Percentiles rank a stretch among this genome's conserved stretches.
Evolutionary conservation across 1,140 invertebrate genomes (phyloP).

Genomic region (Diprion similis): DNA sequence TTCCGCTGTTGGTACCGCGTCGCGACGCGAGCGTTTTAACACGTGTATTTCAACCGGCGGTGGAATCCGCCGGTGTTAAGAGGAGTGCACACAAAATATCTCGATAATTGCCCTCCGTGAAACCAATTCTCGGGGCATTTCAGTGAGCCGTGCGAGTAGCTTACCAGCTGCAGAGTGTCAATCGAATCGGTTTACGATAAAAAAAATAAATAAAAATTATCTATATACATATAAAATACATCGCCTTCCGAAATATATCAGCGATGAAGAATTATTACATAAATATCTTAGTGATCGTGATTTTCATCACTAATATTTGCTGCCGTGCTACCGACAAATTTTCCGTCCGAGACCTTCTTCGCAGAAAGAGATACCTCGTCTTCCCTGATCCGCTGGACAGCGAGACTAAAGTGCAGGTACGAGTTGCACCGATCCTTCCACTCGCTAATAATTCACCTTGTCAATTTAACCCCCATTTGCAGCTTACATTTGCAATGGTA

Average conservation of each 20-base stretch:
- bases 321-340: neutral
- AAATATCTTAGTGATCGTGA: neutral
- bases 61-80: constrained; percentile 28
- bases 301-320: neutral
- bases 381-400: constrained; percentile 45
- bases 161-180: too few relatives aligned
- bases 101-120: constrained; percentile 29
- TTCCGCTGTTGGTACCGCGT: neutral
- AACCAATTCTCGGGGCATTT: too few relatives aligned
- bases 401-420: constrained; percentile 53
- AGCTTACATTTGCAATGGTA: too few relatives aligned
- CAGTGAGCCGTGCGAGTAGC: too few relatives aligned
- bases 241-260: neutral
- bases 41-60: too few relatives aligned
- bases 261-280: neutral
- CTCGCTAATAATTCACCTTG: neutral
- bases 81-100: constrained; percentile 36
- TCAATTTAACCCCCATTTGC: too few relatives aligned
- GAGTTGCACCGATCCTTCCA: neutral
- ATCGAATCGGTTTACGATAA: too few relatives aligned
- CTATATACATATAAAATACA: too few relatives aligned
- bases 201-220: too few relatives aligned
- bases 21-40: neutral
- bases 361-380: constrained; percentile 39
- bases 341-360: constrained; percentile 27